phyloP scores from a whole-genome alignment of 1,140 invertebrate genomes.

The Panagrolaimus sp. region DNA sequence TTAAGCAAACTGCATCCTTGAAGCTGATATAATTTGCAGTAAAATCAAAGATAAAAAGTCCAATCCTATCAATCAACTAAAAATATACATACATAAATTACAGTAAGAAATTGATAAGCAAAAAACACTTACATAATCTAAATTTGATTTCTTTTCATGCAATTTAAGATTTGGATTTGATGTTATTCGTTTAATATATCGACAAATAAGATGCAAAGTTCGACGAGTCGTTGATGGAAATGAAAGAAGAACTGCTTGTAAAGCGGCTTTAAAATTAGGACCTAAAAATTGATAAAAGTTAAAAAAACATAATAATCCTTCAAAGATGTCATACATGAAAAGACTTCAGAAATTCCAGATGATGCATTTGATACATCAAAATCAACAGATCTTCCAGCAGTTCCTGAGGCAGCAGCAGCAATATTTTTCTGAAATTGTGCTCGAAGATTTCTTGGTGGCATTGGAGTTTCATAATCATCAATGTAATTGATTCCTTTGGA shows the following conservation, averaged over 20 bases:
- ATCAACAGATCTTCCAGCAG: too few relatives aligned
- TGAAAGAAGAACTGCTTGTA: background rate
- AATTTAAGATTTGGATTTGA: background rate
- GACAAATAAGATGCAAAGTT: slow-evolving; percentile 1
- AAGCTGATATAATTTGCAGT: background rate
- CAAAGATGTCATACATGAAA: too few relatives aligned
- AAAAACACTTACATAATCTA: background rate
- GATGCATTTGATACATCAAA: too few relatives aligned
- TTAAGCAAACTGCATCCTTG: background rate
- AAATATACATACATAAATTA: background rate
- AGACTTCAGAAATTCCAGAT: too few relatives aligned
- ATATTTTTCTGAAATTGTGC: too few relatives aligned
- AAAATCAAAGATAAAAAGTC: background rate
- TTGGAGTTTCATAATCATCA: background rate
- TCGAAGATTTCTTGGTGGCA: background rate
- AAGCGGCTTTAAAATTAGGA: background rate
- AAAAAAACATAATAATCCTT: too few relatives aligned
- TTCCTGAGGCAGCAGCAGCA: too few relatives aligned
- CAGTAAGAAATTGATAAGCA: slow-evolving; percentile 3
- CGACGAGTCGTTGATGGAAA: background rate
- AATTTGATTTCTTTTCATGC: background rate
- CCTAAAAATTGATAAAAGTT: background rate
- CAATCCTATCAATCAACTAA: background rate
- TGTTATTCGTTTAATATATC: background rate
- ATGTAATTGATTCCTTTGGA: background rate